Conservation (phyloP, 2,113 vertebrate genomes). For the Pituophis catenifer region DNA sequence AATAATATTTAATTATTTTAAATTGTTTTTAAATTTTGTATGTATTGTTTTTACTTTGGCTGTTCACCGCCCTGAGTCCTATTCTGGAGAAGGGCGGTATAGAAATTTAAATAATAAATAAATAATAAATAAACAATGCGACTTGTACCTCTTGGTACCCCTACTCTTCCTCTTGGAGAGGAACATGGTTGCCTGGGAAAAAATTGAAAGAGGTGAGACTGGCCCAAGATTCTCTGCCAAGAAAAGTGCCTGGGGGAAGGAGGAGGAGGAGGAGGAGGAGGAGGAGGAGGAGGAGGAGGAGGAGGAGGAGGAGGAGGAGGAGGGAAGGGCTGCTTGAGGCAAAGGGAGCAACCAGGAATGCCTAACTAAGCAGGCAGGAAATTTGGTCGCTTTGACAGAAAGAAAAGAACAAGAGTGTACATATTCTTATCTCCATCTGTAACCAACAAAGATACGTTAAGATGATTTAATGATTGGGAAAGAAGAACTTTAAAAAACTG, state of each 20-base stretch:
- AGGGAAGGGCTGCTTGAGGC: neutral
- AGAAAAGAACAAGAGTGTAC: neutral
- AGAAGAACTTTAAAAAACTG: neutral
- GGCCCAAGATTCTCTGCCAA: neutral
- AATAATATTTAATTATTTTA: no score
- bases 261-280: no score
- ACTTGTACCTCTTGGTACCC: neutral
- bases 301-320: neutral
- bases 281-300: no score
- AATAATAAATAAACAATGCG: no score
- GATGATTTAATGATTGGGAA: neutral
- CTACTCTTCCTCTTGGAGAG: neutral
- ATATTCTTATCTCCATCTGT: neutral
- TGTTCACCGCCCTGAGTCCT: no score
- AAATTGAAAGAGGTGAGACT: neutral
- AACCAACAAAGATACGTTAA: neutral
- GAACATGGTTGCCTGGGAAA: neutral
- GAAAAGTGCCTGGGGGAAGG: neutral
- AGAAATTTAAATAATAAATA: no score
- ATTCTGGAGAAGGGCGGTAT: no score
- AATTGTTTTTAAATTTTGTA: no score
- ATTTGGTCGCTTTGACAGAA: neutral
- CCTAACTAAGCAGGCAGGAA: neutral
- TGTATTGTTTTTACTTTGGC: no score
- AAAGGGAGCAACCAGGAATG: neutral